Conservation (phyloP, 2,888 invertebrate genomes). For the Phyllotreta cruciferae region DNA sequence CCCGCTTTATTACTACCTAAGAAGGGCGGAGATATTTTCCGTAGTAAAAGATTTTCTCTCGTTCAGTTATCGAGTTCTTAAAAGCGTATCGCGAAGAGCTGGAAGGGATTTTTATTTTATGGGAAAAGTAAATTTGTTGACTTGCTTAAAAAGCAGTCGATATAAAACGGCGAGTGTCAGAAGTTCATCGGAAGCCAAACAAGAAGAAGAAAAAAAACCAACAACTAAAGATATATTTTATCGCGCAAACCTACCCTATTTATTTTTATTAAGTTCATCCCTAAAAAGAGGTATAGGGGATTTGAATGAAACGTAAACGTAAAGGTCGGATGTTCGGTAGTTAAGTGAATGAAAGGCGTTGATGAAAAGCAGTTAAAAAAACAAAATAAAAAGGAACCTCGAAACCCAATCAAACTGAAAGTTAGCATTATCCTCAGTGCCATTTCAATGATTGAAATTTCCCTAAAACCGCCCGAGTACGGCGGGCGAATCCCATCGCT, state of each 20-base stretch:
- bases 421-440: constrained; percentile 26
- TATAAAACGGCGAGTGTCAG: background rate
- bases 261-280: no score
- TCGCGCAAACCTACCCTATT: no score
- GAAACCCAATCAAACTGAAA: constrained; percentile 28
- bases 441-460: constrained; percentile 29
- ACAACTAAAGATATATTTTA: no score
- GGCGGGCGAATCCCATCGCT: constrained; percentile 26
- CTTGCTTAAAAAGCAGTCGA: constrained; percentile 9
- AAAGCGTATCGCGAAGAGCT: constrained; percentile 15
- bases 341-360: no score
- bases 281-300: no score
- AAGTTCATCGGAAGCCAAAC: no score
- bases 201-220: no score
- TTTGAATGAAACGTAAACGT: no score
- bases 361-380: constrained; percentile 8
- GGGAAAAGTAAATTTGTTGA: constrained; percentile 18
- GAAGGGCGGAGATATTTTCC: constrained; percentile 24
- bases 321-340: no score
- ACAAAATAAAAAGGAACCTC: constrained; percentile 6
- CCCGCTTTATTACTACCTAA: constrained; percentile 27
- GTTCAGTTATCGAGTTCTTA: constrained; percentile 25
- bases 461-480: constrained; percentile 24
- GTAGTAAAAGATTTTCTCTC: constrained; percentile 23
- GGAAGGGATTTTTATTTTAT: constrained; percentile 21